phyloP scores from a whole-genome alignment of 2,797 vertebrate species.

The Lutjanus campechanus region DNA sequence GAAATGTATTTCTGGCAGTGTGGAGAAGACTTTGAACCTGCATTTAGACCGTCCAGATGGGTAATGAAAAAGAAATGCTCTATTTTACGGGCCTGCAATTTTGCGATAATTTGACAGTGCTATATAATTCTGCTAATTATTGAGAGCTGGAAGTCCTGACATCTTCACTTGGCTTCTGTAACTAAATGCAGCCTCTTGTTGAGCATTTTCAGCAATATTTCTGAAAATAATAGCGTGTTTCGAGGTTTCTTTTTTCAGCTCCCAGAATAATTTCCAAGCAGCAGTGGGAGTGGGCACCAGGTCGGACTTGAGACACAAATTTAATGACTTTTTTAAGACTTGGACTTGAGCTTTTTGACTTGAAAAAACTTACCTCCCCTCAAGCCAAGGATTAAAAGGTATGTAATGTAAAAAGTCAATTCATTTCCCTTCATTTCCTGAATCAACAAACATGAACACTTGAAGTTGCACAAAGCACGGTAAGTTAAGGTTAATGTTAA shows the following conservation, averaged over 20 bases:
- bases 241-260: neutral
- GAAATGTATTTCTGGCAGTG: neutral
- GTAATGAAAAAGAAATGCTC: neutral
- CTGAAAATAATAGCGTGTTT: neutral
- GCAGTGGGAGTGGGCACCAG: too few relatives aligned
- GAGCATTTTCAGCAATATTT: neutral
- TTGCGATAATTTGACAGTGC: conserved; percentile 2
- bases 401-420: too few relatives aligned
- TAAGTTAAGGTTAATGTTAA: too few relatives aligned
- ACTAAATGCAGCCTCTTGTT: neutral
- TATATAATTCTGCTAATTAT: neutral
- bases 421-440: too few relatives aligned
- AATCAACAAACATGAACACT: too few relatives aligned
- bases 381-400: too few relatives aligned
- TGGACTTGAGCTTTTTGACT: too few relatives aligned
- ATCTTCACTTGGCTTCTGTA: neutral
- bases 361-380: too few relatives aligned
- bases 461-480: too few relatives aligned
- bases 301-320: too few relatives aligned
- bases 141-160: neutral
- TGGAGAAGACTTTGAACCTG: neutral
- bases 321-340: too few relatives aligned
- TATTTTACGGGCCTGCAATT: neutral
- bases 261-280: too few relatives aligned
- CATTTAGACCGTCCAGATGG: neutral